Evolutionary conservation across 2,113 vertebrate genomes (phyloP).

Genomic region (Calidris pygmaea): DNA sequence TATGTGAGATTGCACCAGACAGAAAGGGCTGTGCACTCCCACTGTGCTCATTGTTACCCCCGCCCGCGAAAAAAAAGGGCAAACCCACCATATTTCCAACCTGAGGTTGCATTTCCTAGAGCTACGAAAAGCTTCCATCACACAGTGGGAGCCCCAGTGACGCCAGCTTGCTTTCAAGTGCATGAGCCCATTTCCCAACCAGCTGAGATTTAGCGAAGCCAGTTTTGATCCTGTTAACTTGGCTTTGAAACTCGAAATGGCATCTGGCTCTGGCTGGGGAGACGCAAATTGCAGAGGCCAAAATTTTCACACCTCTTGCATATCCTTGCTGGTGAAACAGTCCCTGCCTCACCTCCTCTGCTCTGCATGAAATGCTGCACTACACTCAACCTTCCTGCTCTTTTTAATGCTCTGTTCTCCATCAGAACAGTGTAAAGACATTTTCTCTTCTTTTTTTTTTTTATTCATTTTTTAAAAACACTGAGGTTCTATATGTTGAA

Average conservation of each 20-base stretch:
- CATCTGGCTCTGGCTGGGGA: not conserved
- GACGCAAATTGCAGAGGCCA: not conserved
- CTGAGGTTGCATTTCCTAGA: rapidly evolving
- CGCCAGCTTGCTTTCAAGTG: not conserved
- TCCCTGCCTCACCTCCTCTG: not conserved
- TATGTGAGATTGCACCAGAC: rapidly evolving
- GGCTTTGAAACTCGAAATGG: not conserved
- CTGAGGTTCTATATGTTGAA: not conserved
- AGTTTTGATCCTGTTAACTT: not conserved
- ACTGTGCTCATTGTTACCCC: rapidly evolving
- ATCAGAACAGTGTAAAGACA: not conserved
- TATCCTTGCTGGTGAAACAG: not conserved
- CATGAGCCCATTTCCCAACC: not conserved
- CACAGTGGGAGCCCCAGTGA: not conserved
- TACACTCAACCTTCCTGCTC: not conserved
- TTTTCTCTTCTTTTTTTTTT: not conserved
- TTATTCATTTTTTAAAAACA: not conserved
- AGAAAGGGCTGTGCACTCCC: not conserved
- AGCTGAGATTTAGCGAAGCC: not conserved
- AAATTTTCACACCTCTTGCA: not conserved
- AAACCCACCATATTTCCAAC: rapidly evolving
- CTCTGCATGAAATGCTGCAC: not conserved
- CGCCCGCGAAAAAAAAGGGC: not conserved
- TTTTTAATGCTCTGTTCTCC: not conserved
- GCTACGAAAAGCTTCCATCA: not conserved